These are phyloP conservation scores for Rhingia rostrata DNA, from an alignment of 2,888 invertebrate species.

Conservation along the genomic window DNA sequence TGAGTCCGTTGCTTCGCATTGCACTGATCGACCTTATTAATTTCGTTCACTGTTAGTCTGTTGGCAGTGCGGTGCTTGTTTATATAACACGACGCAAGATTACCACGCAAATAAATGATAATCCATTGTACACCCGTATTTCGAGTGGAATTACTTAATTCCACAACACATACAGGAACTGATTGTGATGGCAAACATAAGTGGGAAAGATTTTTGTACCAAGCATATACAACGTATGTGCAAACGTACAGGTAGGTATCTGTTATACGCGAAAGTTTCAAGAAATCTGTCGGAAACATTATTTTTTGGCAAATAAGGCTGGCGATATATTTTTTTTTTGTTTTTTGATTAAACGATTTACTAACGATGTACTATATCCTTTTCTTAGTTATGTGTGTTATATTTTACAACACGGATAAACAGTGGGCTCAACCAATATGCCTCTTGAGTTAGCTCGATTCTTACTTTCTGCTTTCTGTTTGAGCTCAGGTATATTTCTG, in stretches of 20 bases:
- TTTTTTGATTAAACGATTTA: no score
- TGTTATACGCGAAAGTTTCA: no score
- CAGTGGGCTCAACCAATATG: no score
- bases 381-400: no score
- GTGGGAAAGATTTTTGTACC: not conserved
- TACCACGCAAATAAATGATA: not conserved
- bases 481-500: no score
- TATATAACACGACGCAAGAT: not conserved
- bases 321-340: no score
- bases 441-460: no score
- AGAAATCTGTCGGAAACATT: not conserved
- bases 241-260: not conserved
- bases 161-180: conserved; percentile 2
- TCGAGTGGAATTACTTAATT: not conserved
- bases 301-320: not conserved
- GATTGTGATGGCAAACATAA: not conserved
- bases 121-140: conserved; percentile 11
- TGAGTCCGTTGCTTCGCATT: conserved; percentile 11
- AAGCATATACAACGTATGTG: not conserved
- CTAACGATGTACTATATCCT: no score
- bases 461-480: no score
- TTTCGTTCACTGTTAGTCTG: not conserved
- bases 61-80: conserved; percentile 2
- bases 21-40: conserved; percentile 6
- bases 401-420: no score